Conservation (phyloP, 2,113 vertebrate species). For the Cairina moschata region DNA sequence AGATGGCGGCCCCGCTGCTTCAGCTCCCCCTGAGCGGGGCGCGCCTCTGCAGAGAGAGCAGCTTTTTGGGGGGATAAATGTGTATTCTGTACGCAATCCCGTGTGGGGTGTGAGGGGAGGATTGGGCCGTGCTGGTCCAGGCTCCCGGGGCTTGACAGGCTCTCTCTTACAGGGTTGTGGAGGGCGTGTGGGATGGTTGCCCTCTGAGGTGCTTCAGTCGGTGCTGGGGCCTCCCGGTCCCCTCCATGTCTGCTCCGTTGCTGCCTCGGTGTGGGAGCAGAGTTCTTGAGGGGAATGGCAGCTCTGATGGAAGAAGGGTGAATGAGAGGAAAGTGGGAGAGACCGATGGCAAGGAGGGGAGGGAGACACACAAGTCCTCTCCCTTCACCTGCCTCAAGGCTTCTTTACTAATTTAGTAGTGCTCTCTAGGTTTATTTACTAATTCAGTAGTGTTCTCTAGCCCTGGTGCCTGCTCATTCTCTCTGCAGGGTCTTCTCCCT, state of each 20-base stretch:
- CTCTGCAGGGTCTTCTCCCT: not conserved
- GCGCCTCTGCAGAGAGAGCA: not conserved
- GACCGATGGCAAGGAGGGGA: fast-evolving
- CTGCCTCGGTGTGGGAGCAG: not conserved
- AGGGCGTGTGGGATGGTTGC: not conserved
- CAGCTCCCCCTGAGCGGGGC: too few species aligned
- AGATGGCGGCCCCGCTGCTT: not conserved
- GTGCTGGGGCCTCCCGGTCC: not conserved
- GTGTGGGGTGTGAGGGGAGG: not conserved
- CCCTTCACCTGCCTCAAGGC: not conserved
- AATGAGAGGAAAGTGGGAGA: not conserved
- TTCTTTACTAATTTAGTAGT: not conserved
- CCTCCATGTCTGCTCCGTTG: not conserved
- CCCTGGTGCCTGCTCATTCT: not conserved
- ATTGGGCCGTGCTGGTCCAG: not conserved
- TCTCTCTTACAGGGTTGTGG: not conserved
- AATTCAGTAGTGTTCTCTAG: not conserved
- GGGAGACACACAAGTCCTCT: not conserved
- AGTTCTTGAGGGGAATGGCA: fast-evolving
- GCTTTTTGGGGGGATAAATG: too few species aligned
- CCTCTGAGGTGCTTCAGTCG: not conserved
- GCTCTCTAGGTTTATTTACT: not conserved
- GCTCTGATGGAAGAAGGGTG: fast-evolving
- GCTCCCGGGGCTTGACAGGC: not conserved
- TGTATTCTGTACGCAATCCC: not conserved